Evolutionary conservation across 2,113 vertebrate genomes (phyloP), one percentile per base, ranked within the genome.

Genomic region (Paedocypris sp.): DNA sequence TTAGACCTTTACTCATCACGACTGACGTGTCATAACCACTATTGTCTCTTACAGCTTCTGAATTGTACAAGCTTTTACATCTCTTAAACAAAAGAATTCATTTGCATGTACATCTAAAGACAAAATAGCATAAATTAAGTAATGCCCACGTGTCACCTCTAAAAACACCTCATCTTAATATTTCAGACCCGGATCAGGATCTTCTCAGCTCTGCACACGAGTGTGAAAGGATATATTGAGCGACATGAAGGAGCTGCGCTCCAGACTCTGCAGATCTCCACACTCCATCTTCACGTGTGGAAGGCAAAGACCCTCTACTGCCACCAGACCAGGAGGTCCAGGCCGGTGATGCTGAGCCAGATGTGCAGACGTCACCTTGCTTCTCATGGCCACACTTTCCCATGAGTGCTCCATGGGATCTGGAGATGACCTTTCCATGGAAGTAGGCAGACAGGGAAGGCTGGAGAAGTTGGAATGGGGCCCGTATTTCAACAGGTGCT

Each of bases 201-300:
- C 35, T 38, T 4, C 16, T 6, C n/a, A 38, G 35, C 9, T 13
- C 38, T 41, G 9, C 5, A 39, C 1, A 10, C 15, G n/a, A 22
- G 35, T 31, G n/a, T 26, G 57, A 92, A 96, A 97, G 94, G 94
- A 97, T 97, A 97, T 85, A 60, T 84, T 89, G 71, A 87, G 79
- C 0, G 86, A 82, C 74, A 89, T 65, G 38, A 88, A 90, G 45
- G 86, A 73, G 22, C 62, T 78, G 3, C 73, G 56, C 0, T 91
- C 85, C 51, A 49, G 65, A 43, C 77, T 75, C 72, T 80, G 87
- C 74, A 84, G 80, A 4, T 87, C 79, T 0, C 80, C 33, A 0
- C 70, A 67, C 72, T 89, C 84, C 12, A 81, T 77, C 73, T 92
- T 91, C 52, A 87, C 85, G 0, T 80, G 76, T 0, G 89, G 84